Conservation (phyloP, 2,888 invertebrate genomes). For the Steinernema scapterisci region DNA sequence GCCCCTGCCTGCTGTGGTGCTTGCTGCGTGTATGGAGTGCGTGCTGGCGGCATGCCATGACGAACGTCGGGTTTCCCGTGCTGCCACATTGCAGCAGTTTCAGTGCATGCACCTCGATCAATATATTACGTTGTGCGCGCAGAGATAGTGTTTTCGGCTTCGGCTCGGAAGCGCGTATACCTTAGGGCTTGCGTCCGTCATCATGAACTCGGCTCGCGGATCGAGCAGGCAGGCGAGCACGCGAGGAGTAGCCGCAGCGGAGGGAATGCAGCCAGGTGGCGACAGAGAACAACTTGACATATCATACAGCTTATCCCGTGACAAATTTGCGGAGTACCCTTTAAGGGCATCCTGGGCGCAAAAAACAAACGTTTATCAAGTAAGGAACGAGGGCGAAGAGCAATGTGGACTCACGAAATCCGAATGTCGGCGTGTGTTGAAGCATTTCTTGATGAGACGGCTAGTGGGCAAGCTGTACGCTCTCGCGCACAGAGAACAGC, state of each 20-base stretch:
- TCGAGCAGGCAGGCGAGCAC: background rate
- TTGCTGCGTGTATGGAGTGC: conserved; percentile 13
- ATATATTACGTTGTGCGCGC: conserved; percentile 11
- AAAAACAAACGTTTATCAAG: background rate
- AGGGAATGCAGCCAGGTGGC: conserved; percentile 5
- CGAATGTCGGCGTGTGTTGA: conserved; percentile 13
- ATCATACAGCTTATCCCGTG: conserved; percentile 9
- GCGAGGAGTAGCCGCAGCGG: conserved; percentile 17
- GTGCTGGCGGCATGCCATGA: conserved; percentile 9
- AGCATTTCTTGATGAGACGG: conserved; percentile 26
- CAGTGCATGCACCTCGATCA: conserved; percentile 29
- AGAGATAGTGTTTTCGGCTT: conserved; percentile 14
- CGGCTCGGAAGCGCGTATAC: conserved; percentile 20
- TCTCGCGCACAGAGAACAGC: conserved; percentile 31
- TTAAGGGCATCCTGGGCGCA: background rate
- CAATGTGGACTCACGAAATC: conserved; percentile 9
- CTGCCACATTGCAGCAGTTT: background rate
- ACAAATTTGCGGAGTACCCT: background rate
- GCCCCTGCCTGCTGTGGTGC: conserved; percentile 23
- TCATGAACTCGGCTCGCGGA: background rate
- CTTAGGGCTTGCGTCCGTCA: conserved; percentile 13
- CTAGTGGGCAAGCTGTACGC: conserved; percentile 27
- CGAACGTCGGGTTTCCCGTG: conserved; percentile 22
- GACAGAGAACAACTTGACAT: background rate
- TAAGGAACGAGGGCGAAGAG: background rate